Base-by-base conservation (phyloP, 2,113 vertebrate genomes). In the Takifugu bimaculatus region DNA sequence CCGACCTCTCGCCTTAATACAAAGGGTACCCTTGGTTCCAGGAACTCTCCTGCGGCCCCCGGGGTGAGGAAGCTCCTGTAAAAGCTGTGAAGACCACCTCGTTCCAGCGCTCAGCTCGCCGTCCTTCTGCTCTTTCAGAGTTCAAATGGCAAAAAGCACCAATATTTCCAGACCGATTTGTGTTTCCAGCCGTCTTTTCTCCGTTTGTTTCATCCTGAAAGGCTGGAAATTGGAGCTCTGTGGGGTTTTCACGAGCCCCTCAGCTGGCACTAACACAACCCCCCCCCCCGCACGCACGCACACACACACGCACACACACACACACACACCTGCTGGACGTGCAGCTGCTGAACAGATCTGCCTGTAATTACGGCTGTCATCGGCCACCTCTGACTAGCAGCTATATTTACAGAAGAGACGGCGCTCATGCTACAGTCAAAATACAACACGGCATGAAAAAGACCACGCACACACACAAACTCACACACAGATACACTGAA, bases 331-430 rank as follows among this genome's bases (percentile, higher is more conserved):
- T 67, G 60, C 62, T 61, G 14, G 56, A 65, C 68, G 74, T 81
- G 89, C 85, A 89, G 90, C 87, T 87, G 87, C 84, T 79, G 66
- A 71, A 60, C 54, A 62, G 62, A 82, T 80, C 71, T 78, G 79
- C 72, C 78, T 90, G 84, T 91, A 90, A 91, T 92, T 91, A 88
- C 63, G 62, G 48, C 85, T 84, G 85, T 89, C 88, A 90, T 88
- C 86, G 83, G 70, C 79, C 85, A 79, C 86, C 81, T 78, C 81
- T 63, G 71, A 82, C 76, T 60, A 82, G 77, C 64, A n/a, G 85
- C 87, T 91, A 88, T 88, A 89, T 89, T 86, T 91, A 90, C 80
- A 60, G 60, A 53, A 72, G 70, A 72, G 50, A 54, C 55, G 70
- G 72, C 3, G 0, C 14, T 10, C 49, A 59, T 60, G 53, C 20